A percentile compares a stretch with the other conserved stretches of the same genome.
Conservation (phyloP, 2,888 invertebrate species). For the Nephrotoma appendiculata region DNA sequence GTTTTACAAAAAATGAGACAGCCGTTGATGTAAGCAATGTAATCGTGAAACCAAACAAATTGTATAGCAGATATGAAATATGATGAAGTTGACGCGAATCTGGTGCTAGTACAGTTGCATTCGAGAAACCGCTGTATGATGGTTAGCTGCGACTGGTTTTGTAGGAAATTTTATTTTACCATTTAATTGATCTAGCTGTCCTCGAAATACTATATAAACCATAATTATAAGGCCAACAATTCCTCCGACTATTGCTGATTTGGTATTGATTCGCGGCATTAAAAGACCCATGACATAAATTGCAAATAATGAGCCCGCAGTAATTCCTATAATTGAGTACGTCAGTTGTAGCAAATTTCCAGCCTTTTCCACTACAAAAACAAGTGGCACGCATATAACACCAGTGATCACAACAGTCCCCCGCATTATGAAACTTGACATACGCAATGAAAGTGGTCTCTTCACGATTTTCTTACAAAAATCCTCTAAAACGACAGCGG, state of each 20-base stretch:
- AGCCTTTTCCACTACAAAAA: not conserved
- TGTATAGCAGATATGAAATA: constrained; percentile 36
- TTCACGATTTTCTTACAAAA: constrained; percentile 54
- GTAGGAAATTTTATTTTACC: constrained; percentile 42
- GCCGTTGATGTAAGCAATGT: not conserved
- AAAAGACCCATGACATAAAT: constrained; percentile 53
- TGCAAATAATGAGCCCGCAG: constrained; percentile 47
- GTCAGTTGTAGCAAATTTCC: not conserved
- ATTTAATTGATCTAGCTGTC: constrained; percentile 49
- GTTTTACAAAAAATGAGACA: not conserved
- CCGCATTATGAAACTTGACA: constrained; percentile 45
- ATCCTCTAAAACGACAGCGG: constrained; percentile 66
- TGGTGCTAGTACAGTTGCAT: not conserved
- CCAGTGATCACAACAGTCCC: constrained; percentile 53
- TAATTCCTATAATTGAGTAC: not conserved
- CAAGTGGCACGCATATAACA: constrained; percentile 32
- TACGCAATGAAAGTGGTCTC: constrained; percentile 36
- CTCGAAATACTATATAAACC: constrained; percentile 51
- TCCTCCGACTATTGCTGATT: constrained; percentile 57
- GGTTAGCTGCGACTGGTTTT: constrained; percentile 35
- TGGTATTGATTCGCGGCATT: constrained; percentile 47
- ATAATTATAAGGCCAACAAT: constrained; percentile 45
- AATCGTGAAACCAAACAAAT: constrained; percentile 36
- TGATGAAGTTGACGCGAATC: not conserved
- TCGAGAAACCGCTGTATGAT: not conserved